Percentiles rank a stretch among this genome's conserved stretches.
phyloP scores from a whole-genome alignment of 2,888 invertebrate genomes.

The Rhagophthalmus giganteus region DNA sequence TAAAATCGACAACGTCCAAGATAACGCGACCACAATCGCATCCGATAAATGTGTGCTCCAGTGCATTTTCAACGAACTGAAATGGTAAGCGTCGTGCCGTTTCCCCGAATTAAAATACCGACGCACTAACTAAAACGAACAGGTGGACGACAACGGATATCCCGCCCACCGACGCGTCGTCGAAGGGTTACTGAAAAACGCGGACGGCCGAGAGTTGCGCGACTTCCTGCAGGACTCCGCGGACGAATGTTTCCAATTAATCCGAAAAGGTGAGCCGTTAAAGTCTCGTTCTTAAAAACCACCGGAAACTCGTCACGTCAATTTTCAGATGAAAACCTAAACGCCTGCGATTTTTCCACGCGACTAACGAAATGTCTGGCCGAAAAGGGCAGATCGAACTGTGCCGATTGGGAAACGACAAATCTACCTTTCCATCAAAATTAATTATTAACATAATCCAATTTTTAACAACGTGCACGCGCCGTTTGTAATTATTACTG shows the following conservation, averaged over 20 bases:
- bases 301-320: too few relatives aligned
- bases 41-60: conserved; percentile 56
- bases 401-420: conserved; percentile 73
- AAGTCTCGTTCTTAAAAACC: too few relatives aligned
- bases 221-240: conserved; percentile 73
- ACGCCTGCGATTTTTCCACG: conserved; percentile 69
- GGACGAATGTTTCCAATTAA: conserved; percentile 70
- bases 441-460: too few relatives aligned
- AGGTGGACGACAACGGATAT: conserved; percentile 65
- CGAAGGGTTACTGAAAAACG: conserved; percentile 64
- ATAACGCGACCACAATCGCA: not conserved
- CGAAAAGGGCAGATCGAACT: conserved; percentile 72
- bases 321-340: conserved; percentile 60
- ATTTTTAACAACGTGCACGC: too few relatives aligned
- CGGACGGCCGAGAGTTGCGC: conserved; percentile 65
- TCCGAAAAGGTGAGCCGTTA: too few relatives aligned
- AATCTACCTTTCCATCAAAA: conserved; percentile 52
- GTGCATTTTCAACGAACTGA: conserved; percentile 70
- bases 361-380: conserved; percentile 68
- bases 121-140: conserved; percentile 10
- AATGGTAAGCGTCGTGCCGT: too few relatives aligned
- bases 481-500: too few relatives aligned
- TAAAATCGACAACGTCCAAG: not conserved
- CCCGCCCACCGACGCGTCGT: conserved; percentile 68
- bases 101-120: not conserved